Base-by-base conservation (phyloP, 2,113 vertebrate species). In the Vidua chalybeata region DNA sequence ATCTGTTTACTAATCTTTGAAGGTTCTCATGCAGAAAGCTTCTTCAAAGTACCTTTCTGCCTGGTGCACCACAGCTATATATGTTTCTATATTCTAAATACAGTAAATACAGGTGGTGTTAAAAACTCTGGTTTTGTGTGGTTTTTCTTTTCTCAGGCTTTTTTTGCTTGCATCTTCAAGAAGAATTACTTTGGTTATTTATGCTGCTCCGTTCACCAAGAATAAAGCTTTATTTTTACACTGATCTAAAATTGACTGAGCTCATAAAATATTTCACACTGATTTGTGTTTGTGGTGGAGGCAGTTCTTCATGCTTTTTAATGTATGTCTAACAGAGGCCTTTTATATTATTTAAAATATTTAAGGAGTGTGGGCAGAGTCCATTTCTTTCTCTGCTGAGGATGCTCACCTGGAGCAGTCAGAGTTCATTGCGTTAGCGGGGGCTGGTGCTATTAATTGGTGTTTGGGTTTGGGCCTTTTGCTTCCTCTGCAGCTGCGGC, bases 141-240 rank as follows among this genome's bases (percentile, higher is more conserved):
- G 6, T 13, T 90, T 73, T 51, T 49, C 10, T 95, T 73, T 82
- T 76, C 67, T 93, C 46, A 73, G 26, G 28, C 33, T 94, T 76
- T 55, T 77, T 94, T 85, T 9, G 1, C 39, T 89, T 71, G 46
- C 27, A 17, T 72, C 76, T 86, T 85, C 75, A 66, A 37, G 28
- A 78, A 89, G 74, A 81, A 51, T 41, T 48, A 46, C 41, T 82
- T 87, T 49, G 23, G 54, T 79, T 93, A 90, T 89, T 93, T 90
- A 68, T 64, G 59, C 71, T 68, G 22, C 37, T 64, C 55, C 6
- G 9, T 72, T 90, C 67, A 66, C 75, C 37, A 87, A 69, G 63
- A 91, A 59, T 83, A 91, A 88, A 87, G 35, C 49, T 76, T 49
- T 64, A 79, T 82, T 85, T 90, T 93, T 90, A 80, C 46, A 93